Evolutionary conservation across 2,888 invertebrate genomes (phyloP).

Genomic region (Tipula unca): DNA sequence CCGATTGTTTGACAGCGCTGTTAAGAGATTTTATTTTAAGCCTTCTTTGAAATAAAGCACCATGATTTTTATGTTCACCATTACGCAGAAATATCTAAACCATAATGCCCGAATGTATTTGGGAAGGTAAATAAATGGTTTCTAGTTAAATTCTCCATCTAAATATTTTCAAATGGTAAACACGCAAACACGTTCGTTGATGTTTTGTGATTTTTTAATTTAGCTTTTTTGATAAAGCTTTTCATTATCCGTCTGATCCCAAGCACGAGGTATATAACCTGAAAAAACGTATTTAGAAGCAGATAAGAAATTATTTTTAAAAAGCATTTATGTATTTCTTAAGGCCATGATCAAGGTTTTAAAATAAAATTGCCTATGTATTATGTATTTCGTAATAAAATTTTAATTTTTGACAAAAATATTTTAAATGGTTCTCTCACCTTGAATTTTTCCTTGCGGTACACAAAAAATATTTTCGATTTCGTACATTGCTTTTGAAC

Average conservation of each 20-base stretch:
- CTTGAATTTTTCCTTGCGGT: background rate
- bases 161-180: too few relatives aligned
- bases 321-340: background rate
- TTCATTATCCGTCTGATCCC: background rate
- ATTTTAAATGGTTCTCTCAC: background rate
- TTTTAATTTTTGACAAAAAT: background rate
- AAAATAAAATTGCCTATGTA: background rate
- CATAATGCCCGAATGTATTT: too few relatives aligned
- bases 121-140: too few relatives aligned
- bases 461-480: background rate
- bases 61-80: too few relatives aligned
- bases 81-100: too few relatives aligned
- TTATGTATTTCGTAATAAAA: background rate
- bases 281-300: background rate
- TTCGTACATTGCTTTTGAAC: background rate
- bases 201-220: too few relatives aligned
- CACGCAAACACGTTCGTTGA: too few relatives aligned
- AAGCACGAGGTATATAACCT: background rate
- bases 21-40: too few relatives aligned
- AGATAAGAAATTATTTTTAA: background rate
- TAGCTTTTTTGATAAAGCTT: background rate
- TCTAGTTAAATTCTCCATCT: too few relatives aligned
- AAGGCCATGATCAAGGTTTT: background rate
- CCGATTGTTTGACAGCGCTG: too few relatives aligned
- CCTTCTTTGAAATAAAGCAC: too few relatives aligned